Base-by-base conservation (phyloP, 35 echinoderm and acorn worm species). In the Anneissia japonica region DNA sequence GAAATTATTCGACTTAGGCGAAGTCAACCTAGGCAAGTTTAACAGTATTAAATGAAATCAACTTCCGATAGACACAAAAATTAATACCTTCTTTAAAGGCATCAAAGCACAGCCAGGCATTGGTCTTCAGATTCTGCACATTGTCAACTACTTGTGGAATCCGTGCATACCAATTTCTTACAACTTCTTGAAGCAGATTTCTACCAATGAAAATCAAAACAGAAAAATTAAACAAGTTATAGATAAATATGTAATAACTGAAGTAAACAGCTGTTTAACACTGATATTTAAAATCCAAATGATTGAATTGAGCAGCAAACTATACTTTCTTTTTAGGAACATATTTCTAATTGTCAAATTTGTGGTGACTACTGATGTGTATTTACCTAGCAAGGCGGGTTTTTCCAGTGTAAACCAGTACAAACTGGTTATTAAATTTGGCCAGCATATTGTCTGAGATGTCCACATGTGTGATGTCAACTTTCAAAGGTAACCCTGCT, bases 331-430 rank as follows among this genome's bases (percentile, higher is more conserved):
- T n/a, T n/a, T n/a, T n/a, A n/a, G n/a, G n/a, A n/a, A n/a, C n/a
- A n/a, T n/a, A n/a, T n/a, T n/a, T n/a, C n/a, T n/a, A n/a, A 45
- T 16, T 45, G 40, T 45, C 16, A 45, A 45, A 16, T 45, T 7
- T 45, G 19, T 19, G 26, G 2, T 9, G 51, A 64, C 2, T 19
- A 26, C 51, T 19, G 26, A 12, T 1, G 19, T 26, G 2, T 12
- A 26, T 23, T 23, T 64, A 97, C 94, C 94, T 94, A 35, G 96
- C 96, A 74, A 99, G 91, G 84, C 96, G 88, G 13, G 96, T 99
- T 76, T 92, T 94, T n/a, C 96, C 96, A 23, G 96, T 94, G 64
- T 99, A 99, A 32, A 99, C 89, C 13, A 99, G 87, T 21, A 99
- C 46, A 46, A 99, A 89, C 73, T 93, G 91, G 7, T 92, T 28